These are phyloP conservation scores for Nomada goodeniana DNA, from an alignment of 2,888 invertebrate genomes.

Conservation along the genomic window DNA sequence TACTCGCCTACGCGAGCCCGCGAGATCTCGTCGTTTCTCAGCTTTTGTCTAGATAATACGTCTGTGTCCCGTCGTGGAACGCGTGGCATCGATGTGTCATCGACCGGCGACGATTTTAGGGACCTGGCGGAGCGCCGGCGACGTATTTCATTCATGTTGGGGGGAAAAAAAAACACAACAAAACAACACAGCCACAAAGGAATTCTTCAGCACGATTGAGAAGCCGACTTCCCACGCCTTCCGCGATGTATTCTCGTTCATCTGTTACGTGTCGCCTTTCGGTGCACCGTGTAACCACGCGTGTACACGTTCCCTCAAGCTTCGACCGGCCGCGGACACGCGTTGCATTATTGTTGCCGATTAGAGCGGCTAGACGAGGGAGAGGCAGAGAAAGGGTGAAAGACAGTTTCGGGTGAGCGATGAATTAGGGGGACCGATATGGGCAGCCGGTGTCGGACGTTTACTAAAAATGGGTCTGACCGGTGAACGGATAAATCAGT, in stretches of 20 bases:
- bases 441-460: too few species aligned
- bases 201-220: slow-evolving; percentile 31
- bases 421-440: too few species aligned
- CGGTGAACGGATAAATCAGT: too few species aligned
- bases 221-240: slow-evolving; percentile 34
- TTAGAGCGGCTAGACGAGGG: too few species aligned
- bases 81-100: slow-evolving; percentile 48
- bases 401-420: too few species aligned
- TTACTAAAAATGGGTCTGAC: too few species aligned
- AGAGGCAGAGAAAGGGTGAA: too few species aligned
- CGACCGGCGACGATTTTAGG: slow-evolving; percentile 36
- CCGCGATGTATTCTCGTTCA: slow-evolving; percentile 27
- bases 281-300: slow-evolving; percentile 3
- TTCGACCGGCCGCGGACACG: background rate
- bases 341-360: background rate
- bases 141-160: slow-evolving; percentile 22
- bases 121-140: slow-evolving; percentile 1
- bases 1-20: slow-evolving; percentile 57
- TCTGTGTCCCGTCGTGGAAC: slow-evolving; percentile 35
- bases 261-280: slow-evolving; percentile 27
- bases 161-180: background rate
- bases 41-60: slow-evolving; percentile 30
- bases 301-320: background rate
- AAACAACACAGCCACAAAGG: background rate
- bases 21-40: slow-evolving; percentile 47